Conservation (phyloP, 2,113 vertebrate genomes). For the Rousettus leschenaultii region DNA sequence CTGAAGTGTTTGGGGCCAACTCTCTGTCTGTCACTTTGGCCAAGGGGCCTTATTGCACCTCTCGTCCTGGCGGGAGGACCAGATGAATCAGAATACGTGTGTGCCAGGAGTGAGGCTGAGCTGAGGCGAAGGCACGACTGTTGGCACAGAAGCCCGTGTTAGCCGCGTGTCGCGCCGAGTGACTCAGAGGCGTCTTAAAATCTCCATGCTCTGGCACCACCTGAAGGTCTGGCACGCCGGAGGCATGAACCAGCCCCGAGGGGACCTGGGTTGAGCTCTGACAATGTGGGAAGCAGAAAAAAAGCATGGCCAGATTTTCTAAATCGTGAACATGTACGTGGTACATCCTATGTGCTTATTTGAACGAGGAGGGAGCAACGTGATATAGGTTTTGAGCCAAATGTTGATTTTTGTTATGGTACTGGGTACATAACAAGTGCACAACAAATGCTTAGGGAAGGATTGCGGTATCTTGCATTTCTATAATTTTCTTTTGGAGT, state of each 20-base stretch:
- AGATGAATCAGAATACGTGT: background rate
- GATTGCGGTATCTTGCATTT: background rate
- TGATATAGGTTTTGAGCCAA: background rate
- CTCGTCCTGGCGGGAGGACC: background rate
- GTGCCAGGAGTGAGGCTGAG: background rate
- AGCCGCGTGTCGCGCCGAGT: background rate
- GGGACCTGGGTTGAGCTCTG: background rate
- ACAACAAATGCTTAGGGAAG: background rate
- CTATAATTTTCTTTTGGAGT: background rate
- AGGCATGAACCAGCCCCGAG: background rate
- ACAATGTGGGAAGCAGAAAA: background rate
- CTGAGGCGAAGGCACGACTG: background rate
- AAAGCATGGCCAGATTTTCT: background rate
- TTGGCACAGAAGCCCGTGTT: background rate
- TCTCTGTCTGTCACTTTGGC: background rate
- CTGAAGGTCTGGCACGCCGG: background rate
- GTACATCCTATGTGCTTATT: background rate
- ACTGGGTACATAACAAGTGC: background rate
- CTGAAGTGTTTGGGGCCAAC: background rate
- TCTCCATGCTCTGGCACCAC: background rate
- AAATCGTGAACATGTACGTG: background rate
- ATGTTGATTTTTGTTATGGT: background rate
- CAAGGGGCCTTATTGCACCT: background rate
- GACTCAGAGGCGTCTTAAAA: slow-evolving; percentile 32
- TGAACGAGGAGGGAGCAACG: background rate